Percentiles rank a stretch among this genome's conserved stretches.
phyloP scores from a whole-genome alignment of 2,113 vertebrate species.

The Cheirogaleus medius region DNA sequence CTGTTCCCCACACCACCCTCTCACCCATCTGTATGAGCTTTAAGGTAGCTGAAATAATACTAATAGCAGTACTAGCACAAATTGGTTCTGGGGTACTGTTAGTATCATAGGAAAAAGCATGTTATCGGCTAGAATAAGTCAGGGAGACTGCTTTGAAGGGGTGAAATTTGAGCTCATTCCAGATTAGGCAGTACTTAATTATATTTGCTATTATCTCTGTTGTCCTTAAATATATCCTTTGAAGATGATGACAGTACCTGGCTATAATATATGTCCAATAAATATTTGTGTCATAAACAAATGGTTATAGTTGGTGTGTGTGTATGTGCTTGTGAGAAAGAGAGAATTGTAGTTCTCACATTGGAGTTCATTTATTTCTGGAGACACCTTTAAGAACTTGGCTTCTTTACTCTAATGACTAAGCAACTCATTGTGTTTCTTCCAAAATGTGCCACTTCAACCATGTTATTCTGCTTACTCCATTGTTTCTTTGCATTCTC shows the following conservation, averaged over 20 bases:
- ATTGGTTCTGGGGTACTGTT: neutral
- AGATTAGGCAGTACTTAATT: constrained; percentile 11
- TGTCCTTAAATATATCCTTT: constrained; percentile 8
- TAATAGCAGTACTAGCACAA: neutral
- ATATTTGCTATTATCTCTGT: neutral
- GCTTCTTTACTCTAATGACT: neutral
- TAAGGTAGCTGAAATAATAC: neutral
- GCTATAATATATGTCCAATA: neutral
- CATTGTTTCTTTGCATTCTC: constrained; percentile 35
- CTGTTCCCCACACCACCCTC: neutral
- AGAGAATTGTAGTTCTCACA: neutral
- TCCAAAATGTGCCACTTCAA: constrained; percentile 12
- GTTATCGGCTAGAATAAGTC: neutral
- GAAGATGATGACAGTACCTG: neutral
- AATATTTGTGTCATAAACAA: neutral
- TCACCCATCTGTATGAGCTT: neutral
- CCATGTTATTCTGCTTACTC: constrained; percentile 38
- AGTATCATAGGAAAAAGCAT: neutral
- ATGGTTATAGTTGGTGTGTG: neutral
- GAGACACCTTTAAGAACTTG: constrained; percentile 19
- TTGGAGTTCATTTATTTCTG: constrained; percentile 48
- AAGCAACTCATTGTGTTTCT: neutral
- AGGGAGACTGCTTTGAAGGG: neutral
- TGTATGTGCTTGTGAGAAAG: neutral
- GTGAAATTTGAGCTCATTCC: neutral